Base-by-base conservation (phyloP, 2,888 invertebrate genomes). In the Strigamia maritima region DNA sequence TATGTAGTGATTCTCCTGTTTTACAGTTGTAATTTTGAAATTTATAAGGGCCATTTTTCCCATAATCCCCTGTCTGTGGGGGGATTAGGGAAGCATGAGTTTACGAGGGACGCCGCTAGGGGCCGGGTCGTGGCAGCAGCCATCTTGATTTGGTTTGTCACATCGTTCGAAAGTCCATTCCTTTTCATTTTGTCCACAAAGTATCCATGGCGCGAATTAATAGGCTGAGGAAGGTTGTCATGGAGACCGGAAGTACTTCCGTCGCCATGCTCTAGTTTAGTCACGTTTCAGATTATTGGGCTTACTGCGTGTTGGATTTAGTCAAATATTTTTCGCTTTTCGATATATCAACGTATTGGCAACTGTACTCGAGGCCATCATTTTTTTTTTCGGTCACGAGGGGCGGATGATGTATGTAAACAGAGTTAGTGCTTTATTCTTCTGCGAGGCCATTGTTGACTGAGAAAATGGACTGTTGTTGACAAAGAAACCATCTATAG, bases 11-110 rank as follows among this genome's bases (percentile, higher is more conserved):
- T 16, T 60, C 22, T 60, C 22, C 24, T 60, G 16, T 60, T 60
- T 60, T 60, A 60, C 60, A 60, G 60, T 60, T 60, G 60, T 60
- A 60, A 60, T 60, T 60, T 60, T 60, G 60, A 19, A 60, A 60
- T 60, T 60, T 60, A 60, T 60, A 60, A 60, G 60, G 60, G 60
- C 60, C 60, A 60, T 60, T 60, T 60, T 60, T 60, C 60, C 60
- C 60, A 60, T 60, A 60, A 60, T 60, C 60, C 60, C 60, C 60
- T 60, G 60, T 60, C 60, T 60, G 60, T 6, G 60, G 60, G 60
- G 22, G 60, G 60, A 60, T 60, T 60, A 60, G 16, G 60, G 60
- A 60, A 60, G 60, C 60, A 60, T 19, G 60, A 60, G 60, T 60
- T 60, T 60, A 60, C 60, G 60, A 60, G 60, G 22, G n/a, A 60